Base-by-base conservation (phyloP, 2,888 invertebrate species). In the Heliconius ismenius region DNA sequence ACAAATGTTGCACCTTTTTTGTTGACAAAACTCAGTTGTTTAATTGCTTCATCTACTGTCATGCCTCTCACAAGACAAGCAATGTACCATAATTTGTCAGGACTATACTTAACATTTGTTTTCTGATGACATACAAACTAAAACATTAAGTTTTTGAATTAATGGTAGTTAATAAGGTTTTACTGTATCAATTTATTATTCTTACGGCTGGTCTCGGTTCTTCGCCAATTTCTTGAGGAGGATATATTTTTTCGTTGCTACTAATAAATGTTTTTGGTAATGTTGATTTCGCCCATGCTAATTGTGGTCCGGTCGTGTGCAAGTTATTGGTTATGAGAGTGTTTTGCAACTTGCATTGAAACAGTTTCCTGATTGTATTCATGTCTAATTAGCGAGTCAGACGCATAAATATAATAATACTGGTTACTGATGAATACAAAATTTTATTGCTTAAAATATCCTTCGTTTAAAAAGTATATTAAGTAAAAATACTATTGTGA, bases 61-160 rank as follows among this genome's bases (percentile, higher is more conserved):
- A 99, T 96, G 21, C 99, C 99, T 84, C 99, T 95, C 3, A 99
- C 96, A 86, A 99, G 95, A 82, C 95, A 93, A 4, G 98, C 98
- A 65, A 98, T 95, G 83, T 98, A 98, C 98, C 98, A 98, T 95
- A 99, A 96, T 89, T 98, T 99, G 86, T 97, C 96, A 0, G 97
- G 97, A 85, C 98, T 98, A 88, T 98, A 98, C 91, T 98, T 98
- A 67, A 99, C 95, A 86, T 98, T 97, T 24, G 95, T 91, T 85
- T 96, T 96, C 93, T 96, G 95, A 90, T 99, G 98, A 83, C 98
- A 98, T 0, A 99, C 95, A 93, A 95, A 98, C 98, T 98, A 90
- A 79, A 96, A 79, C 36, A 69, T 32, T 18, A 58, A 63, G 60
- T 7, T 28, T 36, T 72, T n/a, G 10, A n/a, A 58, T 58, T 58